Evolutionary conservation across 2,888 invertebrate genomes (phyloP).

Genomic region (Parnassius apollo): DNA sequence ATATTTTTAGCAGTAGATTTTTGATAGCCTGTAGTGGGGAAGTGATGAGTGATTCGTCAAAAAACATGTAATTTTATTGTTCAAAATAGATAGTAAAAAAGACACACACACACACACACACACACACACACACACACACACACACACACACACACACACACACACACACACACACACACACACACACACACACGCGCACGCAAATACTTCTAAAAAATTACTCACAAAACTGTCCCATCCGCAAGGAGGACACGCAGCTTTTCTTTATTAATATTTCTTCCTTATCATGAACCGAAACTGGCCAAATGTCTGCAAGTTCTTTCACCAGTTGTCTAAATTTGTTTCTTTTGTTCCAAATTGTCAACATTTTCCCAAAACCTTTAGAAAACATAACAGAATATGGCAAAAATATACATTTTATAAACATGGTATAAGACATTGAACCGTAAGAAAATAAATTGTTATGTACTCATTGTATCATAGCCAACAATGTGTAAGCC

Average conservation of each 20-base stretch:
- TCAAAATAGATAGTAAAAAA: too few species aligned
- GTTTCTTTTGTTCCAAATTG: conserved; percentile 57
- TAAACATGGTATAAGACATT: background rate
- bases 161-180: background rate
- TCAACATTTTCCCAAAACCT: conserved; percentile 61
- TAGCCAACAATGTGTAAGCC: conserved; percentile 63
- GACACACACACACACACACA: background rate
- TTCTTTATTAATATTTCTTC: conserved; percentile 50
- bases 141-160: background rate
- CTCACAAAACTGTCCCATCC: conserved; percentile 55
- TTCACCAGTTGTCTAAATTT: conserved; percentile 56
- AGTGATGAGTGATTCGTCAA: too few species aligned
- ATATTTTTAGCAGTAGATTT: too few species aligned
- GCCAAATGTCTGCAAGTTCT: conserved; percentile 62
- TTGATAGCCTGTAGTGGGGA: too few species aligned
- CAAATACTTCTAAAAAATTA: background rate
- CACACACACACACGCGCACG: background rate
- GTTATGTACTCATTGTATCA: conserved; percentile 57
- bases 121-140: background rate
- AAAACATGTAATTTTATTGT: too few species aligned
- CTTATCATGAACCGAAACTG: conserved; percentile 44
- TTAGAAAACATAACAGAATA: background rate
- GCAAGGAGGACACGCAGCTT: conserved; percentile 50
- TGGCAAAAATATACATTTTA: background rate
- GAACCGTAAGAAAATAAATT: background rate